Evolutionary conservation across 2,113 vertebrate genomes (phyloP), one percentile per base, ranked within the genome.

Genomic region (Amblyornis subalaris): DNA sequence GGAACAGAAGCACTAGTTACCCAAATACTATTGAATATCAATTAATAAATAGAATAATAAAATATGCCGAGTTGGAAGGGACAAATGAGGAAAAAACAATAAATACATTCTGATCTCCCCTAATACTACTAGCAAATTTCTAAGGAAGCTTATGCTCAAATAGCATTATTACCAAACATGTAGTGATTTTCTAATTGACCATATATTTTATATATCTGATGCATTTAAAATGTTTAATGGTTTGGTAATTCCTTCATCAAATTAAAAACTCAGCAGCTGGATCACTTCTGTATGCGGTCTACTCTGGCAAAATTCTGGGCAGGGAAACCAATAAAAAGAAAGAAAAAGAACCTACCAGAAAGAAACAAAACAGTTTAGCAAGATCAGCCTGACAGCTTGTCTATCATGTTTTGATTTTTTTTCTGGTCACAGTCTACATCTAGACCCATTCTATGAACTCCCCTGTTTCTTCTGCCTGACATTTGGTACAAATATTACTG

Each of bases 401-500:
- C 93, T 93, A 87, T 96, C 89, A 95, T 35, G 8, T 65, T 91
- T 65, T 29, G 20, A 15, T 66, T 53, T 78, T 83, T 95, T 81
- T 93, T 87, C 87, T 69, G 48, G 36, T 82, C 79, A 93, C 36
- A 73, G 54, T 21, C 89, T 90, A 62, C 6, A 85, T 78, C 80
- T 67, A 95, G 58, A 93, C 44, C 62, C 47, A 48, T 85, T 90
- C 95, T 89, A 90, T 69, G 85, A 97, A 97, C 90, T 94, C 76
- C 88, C 86, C 33, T 85, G 70, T 80, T 97, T 90, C 94, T 95
- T 42, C 92, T 88, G 74, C 85, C 89, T 98, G 96, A 97, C 96
- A 96, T 96, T 87, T 97, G 85, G 86, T 95, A 96, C 96, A 96
- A 97, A 97, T 96, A 97, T 94, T 90, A 96, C 97, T 95, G 66